phyloP scores from a whole-genome alignment of 2,888 invertebrate species.

The Cerastoderma edule region DNA sequence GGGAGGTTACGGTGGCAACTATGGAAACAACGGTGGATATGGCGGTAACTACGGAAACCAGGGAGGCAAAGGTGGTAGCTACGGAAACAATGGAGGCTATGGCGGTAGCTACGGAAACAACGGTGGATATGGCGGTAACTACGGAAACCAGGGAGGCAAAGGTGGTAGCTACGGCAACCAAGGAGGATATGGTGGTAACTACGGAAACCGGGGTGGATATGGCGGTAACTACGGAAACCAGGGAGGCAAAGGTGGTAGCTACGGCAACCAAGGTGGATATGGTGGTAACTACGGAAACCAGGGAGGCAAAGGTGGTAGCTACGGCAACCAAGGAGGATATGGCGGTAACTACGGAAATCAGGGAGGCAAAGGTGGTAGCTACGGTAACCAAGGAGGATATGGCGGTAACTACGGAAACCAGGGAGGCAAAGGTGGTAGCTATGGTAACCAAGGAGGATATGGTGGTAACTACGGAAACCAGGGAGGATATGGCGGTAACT shows the following conservation, averaged over 20 bases:
- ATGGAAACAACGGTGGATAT: not conserved
- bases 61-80: no score
- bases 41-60: no score
- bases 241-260: not conserved
- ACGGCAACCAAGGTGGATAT: not conserved
- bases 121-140: no score
- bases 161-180: not conserved
- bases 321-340: not conserved
- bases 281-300: not conserved
- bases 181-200: not conserved
- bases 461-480: slow-evolving; percentile 20
- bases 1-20: not conserved
- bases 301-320: not conserved
- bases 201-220: not conserved
- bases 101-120: not conserved
- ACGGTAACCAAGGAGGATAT: not conserved
- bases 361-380: not conserved
- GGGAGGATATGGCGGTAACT: slow-evolving; percentile 21
- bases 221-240: not conserved
- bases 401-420: not conserved
- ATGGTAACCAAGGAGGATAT: no score
- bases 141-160: not conserved
- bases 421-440: not conserved
- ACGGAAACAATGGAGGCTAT: not conserved
- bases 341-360: not conserved